Percentiles rank a stretch among this genome's conserved stretches.
Evolutionary conservation across 2,888 invertebrate genomes (phyloP).

Genomic region (Azorinus chamasolen): DNA sequence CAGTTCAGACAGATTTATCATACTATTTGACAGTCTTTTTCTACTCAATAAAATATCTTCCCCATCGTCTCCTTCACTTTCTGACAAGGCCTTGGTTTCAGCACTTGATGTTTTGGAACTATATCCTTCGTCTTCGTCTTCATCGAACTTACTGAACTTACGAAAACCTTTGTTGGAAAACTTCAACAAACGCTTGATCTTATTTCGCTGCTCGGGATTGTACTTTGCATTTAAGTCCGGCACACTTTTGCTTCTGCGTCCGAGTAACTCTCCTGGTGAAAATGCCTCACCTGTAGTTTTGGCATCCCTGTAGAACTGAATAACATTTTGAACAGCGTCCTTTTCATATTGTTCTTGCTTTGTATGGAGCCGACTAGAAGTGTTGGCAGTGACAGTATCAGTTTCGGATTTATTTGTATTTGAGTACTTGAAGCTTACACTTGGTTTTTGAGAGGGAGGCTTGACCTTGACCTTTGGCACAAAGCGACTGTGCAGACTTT

Average conservation of each 20-base stretch:
- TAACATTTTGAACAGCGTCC: slow-evolving; percentile 24
- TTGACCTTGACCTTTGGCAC: slow-evolving; percentile 22
- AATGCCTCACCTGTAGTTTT: slow-evolving; percentile 16
- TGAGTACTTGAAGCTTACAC: not conserved
- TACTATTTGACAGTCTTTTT: slow-evolving; percentile 43
- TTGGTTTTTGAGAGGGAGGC: not conserved
- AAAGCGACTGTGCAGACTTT: slow-evolving; percentile 44
- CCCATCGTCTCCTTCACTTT: slow-evolving; percentile 35
- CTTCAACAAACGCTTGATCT: slow-evolving; percentile 51
- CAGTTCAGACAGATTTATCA: slow-evolving; percentile 58
- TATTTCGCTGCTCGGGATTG: slow-evolving; percentile 2
- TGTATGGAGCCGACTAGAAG: slow-evolving; percentile 29
- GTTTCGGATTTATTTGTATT: not conserved
- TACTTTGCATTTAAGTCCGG: not conserved
- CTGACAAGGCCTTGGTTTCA: slow-evolving; percentile 37
- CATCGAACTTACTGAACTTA: slow-evolving; percentile 29
- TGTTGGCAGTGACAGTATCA: slow-evolving; percentile 17
- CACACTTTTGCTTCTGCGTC: not conserved
- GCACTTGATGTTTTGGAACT: slow-evolving; percentile 64
- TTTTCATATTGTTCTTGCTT: slow-evolving; percentile 13
- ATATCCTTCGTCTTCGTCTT: slow-evolving; percentile 64
- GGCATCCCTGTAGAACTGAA: slow-evolving; percentile 31
- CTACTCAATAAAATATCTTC: slow-evolving; percentile 17
- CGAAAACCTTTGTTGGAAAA: slow-evolving; percentile 41
- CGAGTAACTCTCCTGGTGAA: not conserved